These are phyloP conservation scores for Poecilia gillii DNA, from an alignment of 2,797 vertebrate species.

Conservation along the genomic window DNA sequence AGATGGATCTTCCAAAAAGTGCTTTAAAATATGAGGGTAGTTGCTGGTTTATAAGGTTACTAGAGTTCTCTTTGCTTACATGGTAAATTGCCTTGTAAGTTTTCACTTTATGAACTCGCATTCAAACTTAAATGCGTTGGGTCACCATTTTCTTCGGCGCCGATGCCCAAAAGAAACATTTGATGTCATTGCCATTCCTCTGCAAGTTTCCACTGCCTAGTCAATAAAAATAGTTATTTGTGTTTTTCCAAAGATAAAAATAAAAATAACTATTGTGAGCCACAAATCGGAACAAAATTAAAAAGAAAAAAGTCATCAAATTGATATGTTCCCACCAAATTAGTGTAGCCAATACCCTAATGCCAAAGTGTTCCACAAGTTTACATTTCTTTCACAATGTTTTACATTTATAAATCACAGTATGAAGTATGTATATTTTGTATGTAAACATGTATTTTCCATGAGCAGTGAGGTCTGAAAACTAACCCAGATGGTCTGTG, in stretches of 20 bases:
- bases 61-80: background rate
- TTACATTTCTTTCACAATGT: background rate
- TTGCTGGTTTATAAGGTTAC: background rate
- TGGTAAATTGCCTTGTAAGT: background rate
- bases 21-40: background rate
- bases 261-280: background rate
- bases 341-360: background rate
- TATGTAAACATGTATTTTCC: background rate
- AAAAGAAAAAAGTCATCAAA: background rate
- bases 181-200: background rate
- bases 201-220: background rate
- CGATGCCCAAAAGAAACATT: background rate
- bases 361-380: background rate
- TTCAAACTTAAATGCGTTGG: background rate
- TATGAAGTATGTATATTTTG: background rate
- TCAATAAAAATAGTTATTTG: no score
- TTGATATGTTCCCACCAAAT: background rate
- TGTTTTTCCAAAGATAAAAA: background rate
- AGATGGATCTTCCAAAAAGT: background rate
- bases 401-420: slow-evolving; percentile 1
- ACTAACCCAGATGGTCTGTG: background rate
- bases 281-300: background rate
- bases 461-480: background rate
- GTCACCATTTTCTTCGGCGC: background rate
- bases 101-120: background rate